A percentile compares a stretch with the other conserved stretches of the same genome.
Conservation (phyloP, 2,113 vertebrate species). For the Leucosticte australis region DNA sequence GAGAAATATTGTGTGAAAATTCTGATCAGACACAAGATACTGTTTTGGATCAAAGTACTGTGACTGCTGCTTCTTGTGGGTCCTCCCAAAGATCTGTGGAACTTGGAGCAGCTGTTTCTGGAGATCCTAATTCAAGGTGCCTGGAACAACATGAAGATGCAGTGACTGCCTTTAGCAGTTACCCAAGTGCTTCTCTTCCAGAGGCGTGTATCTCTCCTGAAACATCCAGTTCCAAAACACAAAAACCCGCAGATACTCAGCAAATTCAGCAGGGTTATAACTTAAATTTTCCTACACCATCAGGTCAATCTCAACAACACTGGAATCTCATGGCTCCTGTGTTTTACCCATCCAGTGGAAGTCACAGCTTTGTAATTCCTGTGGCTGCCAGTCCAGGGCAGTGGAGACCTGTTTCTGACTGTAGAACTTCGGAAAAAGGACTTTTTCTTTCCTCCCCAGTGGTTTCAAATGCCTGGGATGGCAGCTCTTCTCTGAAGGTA, state of each 20-base stretch:
- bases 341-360: conserved; percentile 75
- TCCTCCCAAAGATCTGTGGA: background rate
- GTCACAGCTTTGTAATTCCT: conserved; percentile 83
- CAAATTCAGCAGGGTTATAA: conserved; percentile 13
- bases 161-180: background rate
- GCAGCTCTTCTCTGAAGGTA: conserved; percentile 70
- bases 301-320: conserved; percentile 2
- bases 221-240: conserved; percentile 36
- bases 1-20: background rate
- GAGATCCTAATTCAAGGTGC: background rate
- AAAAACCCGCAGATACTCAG: conserved; percentile 30
- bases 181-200: background rate
- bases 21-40: conserved; percentile 8
- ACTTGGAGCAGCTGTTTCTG: background rate
- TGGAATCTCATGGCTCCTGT: conserved; percentile 83
- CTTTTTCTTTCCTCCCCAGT: conserved; percentile 57
- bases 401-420: conserved; percentile 67
- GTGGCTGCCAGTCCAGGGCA: conserved; percentile 71
- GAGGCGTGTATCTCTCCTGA: conserved; percentile 3
- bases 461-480: conserved; percentile 67
- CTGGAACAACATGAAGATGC: background rate
- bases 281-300: conserved; percentile 13
- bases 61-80: background rate
- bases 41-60: background rate
- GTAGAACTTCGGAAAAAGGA: conserved; percentile 24